phyloP scores from a whole-genome alignment of 92 coral and sea anemone genomes.

The Heteractis magnifica region DNA sequence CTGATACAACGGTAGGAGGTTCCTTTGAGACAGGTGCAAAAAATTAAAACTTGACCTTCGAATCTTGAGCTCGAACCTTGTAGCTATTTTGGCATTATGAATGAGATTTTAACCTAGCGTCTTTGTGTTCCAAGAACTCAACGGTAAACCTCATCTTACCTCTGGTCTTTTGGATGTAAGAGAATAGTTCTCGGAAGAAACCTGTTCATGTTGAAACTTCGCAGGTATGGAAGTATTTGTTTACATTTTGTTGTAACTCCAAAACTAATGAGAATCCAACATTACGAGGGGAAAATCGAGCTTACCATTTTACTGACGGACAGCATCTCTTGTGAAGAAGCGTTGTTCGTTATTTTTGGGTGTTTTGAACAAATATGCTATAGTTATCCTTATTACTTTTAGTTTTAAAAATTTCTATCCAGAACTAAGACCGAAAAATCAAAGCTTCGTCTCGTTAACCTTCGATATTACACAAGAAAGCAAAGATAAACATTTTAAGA shows the following conservation, averaged over 20 bases:
- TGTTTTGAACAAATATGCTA: too few species aligned
- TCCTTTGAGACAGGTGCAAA: constrained; percentile 24
- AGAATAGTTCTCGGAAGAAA: background rate
- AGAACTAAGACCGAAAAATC: background rate
- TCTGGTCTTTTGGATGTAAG: background rate
- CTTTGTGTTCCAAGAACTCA: background rate
- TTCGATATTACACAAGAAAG: background rate
- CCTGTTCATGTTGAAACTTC: background rate
- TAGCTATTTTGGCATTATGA: background rate
- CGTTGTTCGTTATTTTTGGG: too few species aligned
- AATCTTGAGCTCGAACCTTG: constrained; percentile 7
- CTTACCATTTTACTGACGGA: background rate
- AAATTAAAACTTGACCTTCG: constrained; percentile 31
- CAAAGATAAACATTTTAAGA: background rate
- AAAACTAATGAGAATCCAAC: background rate
- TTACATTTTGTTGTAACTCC: background rate
- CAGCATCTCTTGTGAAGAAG: too few species aligned
- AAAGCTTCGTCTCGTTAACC: background rate
- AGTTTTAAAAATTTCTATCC: too few species aligned
- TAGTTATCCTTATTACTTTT: too few species aligned
- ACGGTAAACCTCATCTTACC: background rate
- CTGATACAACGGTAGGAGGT: constrained; percentile 26
- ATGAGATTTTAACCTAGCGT: background rate
- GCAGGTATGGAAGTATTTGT: background rate
- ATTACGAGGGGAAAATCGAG: background rate